Conservation (phyloP, 2,888 invertebrate species). For the Linyphia triangularis region DNA sequence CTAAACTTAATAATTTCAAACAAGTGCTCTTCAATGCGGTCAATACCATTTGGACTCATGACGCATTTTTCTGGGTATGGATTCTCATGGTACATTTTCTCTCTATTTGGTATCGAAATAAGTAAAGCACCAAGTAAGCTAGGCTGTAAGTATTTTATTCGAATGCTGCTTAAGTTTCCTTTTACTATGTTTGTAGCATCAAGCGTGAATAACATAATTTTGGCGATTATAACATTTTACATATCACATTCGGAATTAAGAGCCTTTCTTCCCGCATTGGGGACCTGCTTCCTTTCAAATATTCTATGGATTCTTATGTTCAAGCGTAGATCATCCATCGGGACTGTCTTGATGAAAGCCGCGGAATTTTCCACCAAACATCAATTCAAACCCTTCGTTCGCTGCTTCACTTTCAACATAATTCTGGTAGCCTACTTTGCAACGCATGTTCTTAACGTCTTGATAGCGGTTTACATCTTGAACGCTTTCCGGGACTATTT, state of each 20-base stretch:
- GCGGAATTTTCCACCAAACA: not conserved
- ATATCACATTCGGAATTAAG: not conserved
- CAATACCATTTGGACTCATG: no score
- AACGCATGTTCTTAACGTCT: not conserved
- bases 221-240: not conserved
- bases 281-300: not conserved
- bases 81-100: not conserved
- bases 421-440: not conserved
- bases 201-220: not conserved
- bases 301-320: not conserved
- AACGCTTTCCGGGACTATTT: not conserved
- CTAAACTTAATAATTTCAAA: no score
- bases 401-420: not conserved
- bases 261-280: not conserved
- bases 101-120: not conserved
- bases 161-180: not conserved
- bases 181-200: not conserved
- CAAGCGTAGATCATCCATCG: not conserved
- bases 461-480: not conserved
- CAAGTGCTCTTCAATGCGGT: no score
- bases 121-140: not conserved
- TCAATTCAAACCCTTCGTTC: not conserved
- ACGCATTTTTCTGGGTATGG: constrained; percentile 4
- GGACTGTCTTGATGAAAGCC: not conserved
- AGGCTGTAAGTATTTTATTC: not conserved